Evolutionary conservation across 2,113 vertebrate species (phyloP), one percentile per base, ranked within the genome.

Genomic region (Noctilio leporinus): DNA sequence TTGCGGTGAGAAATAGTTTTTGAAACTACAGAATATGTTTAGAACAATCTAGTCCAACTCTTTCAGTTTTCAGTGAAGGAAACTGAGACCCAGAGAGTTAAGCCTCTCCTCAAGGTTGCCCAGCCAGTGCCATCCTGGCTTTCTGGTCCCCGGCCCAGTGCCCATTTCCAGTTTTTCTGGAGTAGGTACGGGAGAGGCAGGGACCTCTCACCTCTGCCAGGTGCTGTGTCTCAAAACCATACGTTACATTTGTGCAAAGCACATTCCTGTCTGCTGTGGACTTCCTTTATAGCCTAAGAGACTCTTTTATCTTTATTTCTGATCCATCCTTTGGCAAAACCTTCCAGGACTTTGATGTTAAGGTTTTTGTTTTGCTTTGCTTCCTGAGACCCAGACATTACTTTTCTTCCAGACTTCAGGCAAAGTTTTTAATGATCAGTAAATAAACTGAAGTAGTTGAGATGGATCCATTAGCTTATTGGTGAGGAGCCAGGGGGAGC

Each of bases 341-440:
- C 38, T 85, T 57, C 38, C 10, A 67, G 16, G 20, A 49, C 49
- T 67, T 86, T 43, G 53, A 30, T 73, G 38, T 72, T 82, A 30
- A 73, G 47, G 26, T 59, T 95, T 95, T 85, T 49, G 8, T 72
- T 95, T 81, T 81, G 30, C 14, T 96, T 95, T 89, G 64, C 40
- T 91, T 85, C 82, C 65, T 78, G 33, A 64, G 75, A 86, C 24
- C 40, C 5, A 90, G 22, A 55, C 38, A 22, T 10, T 78, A 43
- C n/a, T 78, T 90, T 69, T 76, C 67, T 64, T 89, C 22, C 22
- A 88, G 82, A 12, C 69, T 90, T 72, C 20, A 67, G 69, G 38
- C n/a, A 59, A n/a, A 62, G 38, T 83, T 75, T 80, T 86, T 83
- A 49, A 59, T 40, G 53, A 45, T 76, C 38, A 86, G 20, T 83